Evolutionary conservation across 2,113 vertebrate genomes (phyloP), one percentile per base, ranked within the genome.

Genomic region (Oncorhynchus keta): DNA sequence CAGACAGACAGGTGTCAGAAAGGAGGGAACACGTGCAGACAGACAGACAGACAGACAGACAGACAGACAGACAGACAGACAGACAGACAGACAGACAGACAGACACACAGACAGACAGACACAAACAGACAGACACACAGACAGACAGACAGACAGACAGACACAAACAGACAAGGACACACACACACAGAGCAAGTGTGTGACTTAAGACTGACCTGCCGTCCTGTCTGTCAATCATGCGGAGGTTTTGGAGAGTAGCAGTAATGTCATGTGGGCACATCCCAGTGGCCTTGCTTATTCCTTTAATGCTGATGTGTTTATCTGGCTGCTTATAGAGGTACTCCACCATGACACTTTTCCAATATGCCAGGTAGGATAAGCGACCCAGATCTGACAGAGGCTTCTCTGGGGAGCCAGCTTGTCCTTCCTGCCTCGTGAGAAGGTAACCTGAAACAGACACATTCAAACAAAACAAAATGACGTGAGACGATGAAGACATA

Each of bases 181-280:
- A 28, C 26, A 28, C 1, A 77, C 35, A 39, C 5, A 5, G 8
- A 81, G 0, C 35, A 6, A 32, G 3, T 11, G 71, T 8, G 28
- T 11, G 16, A 9, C 26, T 26, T 2, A 26, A n/a, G 45, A 94
- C 97, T 95, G 87, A 99, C 98, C 96, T 95, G 93, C 97, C 97
- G 82, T 96, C 94, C 92, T 94, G 94, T 90, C 94, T 96, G 94
- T 99, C 96, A 89, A 99, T 98, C 98, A 99, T 99, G 84, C 93
- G 94, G 65, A 99, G 96, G 81, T 99, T 96, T 88, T 98, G 98
- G 78, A 99, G 93, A 70, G 96, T 98, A 77, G 96, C 95, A 83
- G 97, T 96, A 22, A 99, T 97, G 91, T 99, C 97, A 35, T 98
- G 97, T 1, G 98, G 98, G 93, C 97, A 99, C 97, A 99, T 99